Conservation (phyloP, 1,140 invertebrate species). For the Bombus breviceps region DNA sequence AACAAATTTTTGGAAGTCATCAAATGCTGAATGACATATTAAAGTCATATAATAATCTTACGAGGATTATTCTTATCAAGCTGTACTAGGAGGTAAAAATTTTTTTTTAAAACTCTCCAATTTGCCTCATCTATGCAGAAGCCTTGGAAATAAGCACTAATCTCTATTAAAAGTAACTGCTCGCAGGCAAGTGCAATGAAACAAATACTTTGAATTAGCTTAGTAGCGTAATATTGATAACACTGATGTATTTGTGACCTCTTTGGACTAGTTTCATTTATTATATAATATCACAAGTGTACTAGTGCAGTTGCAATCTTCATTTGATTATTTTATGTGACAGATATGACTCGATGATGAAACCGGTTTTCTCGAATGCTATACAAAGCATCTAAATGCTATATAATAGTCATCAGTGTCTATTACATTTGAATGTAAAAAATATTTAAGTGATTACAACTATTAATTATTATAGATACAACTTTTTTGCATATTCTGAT, state of each 20-base stretch:
- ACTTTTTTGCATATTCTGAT: background rate
- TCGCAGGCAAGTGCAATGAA: background rate
- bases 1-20: constrained; percentile 35
- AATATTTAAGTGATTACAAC: background rate
- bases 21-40: constrained; percentile 5
- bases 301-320: background rate
- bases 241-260: constrained; percentile 7
- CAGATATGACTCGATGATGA: background rate
- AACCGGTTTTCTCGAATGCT: background rate
- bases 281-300: background rate
- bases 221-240: constrained; percentile 12
- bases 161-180: constrained; percentile 19
- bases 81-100: background rate
- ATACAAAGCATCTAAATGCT: background rate
- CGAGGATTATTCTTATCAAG: background rate
- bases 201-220: background rate
- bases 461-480: background rate
- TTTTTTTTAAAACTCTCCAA: background rate
- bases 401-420: background rate
- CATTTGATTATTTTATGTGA: background rate
- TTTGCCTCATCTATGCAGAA: background rate
- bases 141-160: constrained; percentile 5
- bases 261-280: constrained; percentile 5
- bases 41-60: background rate
- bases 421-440: background rate